Conservation (phyloP, 2,113 vertebrate species). For the Cacatua alba region DNA sequence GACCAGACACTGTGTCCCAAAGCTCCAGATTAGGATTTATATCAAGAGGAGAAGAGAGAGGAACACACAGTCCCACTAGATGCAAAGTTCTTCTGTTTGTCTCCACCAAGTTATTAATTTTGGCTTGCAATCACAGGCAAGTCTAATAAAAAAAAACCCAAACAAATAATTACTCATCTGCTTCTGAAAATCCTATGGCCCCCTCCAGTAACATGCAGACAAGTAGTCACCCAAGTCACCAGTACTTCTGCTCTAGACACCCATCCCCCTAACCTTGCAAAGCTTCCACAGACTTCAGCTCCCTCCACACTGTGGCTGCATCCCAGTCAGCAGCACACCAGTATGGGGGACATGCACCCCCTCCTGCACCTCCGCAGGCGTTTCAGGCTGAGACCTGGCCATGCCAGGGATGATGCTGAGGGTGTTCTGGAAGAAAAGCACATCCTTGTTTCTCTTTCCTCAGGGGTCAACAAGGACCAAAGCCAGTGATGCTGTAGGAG, state of each 20-base stretch:
- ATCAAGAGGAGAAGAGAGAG: background rate
- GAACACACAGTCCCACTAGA: background rate
- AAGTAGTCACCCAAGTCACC: background rate
- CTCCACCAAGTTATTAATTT: background rate
- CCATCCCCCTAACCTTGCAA: background rate
- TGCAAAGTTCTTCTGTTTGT: background rate
- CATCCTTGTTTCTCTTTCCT: background rate
- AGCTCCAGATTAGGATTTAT: background rate
- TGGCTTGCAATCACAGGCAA: background rate
- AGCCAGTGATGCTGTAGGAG: background rate
- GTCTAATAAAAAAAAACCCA: background rate
- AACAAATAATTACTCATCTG: background rate
- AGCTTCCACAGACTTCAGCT: background rate
- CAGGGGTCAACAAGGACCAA: background rate
- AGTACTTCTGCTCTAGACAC: background rate
- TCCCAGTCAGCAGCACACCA: background rate
- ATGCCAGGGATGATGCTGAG: background rate
- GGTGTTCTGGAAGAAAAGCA: background rate
- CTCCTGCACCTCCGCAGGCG: background rate
- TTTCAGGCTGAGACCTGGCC: background rate
- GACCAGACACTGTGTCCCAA: background rate
- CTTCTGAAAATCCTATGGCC: background rate
- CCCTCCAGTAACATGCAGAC: background rate
- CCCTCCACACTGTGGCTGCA: accelerated
- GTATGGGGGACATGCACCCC: background rate